Base-by-base conservation (phyloP, 2,888 invertebrate genomes). In the Blera fallax region DNA sequence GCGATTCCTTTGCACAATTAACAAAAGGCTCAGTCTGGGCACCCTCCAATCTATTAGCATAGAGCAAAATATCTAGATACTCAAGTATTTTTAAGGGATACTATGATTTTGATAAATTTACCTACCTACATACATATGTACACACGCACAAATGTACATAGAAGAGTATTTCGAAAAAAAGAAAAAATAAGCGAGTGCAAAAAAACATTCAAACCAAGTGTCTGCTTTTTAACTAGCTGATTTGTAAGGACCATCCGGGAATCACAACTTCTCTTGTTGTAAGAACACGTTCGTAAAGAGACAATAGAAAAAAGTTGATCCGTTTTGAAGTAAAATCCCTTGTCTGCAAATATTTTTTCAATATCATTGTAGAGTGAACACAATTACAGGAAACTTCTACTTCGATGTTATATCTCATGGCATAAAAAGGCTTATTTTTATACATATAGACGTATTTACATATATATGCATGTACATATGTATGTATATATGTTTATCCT, bases 351-450 rank as follows among this genome's bases (percentile, higher is more conserved):
- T 50, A 65, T 64, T 77, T 64, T n/a, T 77, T 72, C 54, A 65
- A 72, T 82, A 64, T 62, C 56, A 56, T 56, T 52, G 27, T 50
- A 48, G 58, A 82, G 14, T 58, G 50, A 77, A 56, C 54, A 65
- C 70, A 70, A 76, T 77, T 72, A 60, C 58, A 52, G 43, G 16
- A 76, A 74, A 69, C 65, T 65, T 77, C 48, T 50, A 48, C 73
- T 79, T 62, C 54, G 54, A 78, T 82, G 62, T 80, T 69, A 70
- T 65, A 27, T 67, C 29, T 83, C 62, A 48, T 69, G 54, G 34
- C 52, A 82, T 52, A 60, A 83, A 78, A 72, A 67, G 58, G 72
- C 78, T 65, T 73, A 73, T 65, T 64, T 56, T 16, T 21, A 37
- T 27, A 58, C n/a, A n/a, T n/a, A n/a, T n/a, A n/a, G n/a, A n/a